These are phyloP conservation scores for Enteromius treurensis DNA, from an alignment of 2,797 vertebrate genomes.

Conservation along the genomic window DNA sequence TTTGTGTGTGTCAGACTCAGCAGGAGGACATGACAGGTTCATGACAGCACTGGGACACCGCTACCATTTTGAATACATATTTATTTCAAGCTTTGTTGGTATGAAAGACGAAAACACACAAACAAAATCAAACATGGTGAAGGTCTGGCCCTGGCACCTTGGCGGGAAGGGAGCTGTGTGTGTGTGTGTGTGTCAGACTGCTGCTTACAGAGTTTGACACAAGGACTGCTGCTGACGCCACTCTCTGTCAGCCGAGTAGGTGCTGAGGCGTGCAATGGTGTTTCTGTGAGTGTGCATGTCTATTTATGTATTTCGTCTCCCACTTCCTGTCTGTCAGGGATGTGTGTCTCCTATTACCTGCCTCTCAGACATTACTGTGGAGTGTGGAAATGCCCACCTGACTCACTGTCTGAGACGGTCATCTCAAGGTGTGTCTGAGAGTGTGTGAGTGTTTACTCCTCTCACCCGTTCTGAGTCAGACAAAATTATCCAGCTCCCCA, in stretches of 20 bases:
- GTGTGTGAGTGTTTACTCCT: constrained; percentile 11
- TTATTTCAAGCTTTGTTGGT: constrained; percentile 70
- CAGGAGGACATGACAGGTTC: constrained; percentile 74
- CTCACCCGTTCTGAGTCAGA: constrained; percentile 11
- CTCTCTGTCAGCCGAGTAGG: constrained; percentile 74
- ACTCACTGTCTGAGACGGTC: constrained; percentile 25
- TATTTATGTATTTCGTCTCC: constrained; percentile 50
- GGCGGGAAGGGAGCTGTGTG: constrained; percentile 54
- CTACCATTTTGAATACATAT: constrained; percentile 66
- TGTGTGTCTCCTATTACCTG: constrained; percentile 43
- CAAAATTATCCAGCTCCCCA: constrained; percentile 1
- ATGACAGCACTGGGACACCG: constrained; percentile 74
- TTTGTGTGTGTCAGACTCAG: constrained; percentile 62
- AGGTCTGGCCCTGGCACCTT: constrained; percentile 69
- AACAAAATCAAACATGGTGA: constrained; percentile 71
- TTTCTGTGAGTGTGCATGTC: constrained; percentile 34
- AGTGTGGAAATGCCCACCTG: constrained; percentile 38
- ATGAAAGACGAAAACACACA: constrained; percentile 55
- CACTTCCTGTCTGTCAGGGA: constrained; percentile 40
- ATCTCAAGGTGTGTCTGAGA: constrained; percentile 25
- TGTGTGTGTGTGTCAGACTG: constrained; percentile 39
- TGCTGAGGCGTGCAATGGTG: constrained; percentile 69
- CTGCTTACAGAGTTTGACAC: constrained; percentile 71
- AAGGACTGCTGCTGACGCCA: constrained; percentile 64
- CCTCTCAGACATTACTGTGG: constrained; percentile 37